Conservation (phyloP, 2,113 vertebrate genomes). For the Leptosomus discolor region DNA sequence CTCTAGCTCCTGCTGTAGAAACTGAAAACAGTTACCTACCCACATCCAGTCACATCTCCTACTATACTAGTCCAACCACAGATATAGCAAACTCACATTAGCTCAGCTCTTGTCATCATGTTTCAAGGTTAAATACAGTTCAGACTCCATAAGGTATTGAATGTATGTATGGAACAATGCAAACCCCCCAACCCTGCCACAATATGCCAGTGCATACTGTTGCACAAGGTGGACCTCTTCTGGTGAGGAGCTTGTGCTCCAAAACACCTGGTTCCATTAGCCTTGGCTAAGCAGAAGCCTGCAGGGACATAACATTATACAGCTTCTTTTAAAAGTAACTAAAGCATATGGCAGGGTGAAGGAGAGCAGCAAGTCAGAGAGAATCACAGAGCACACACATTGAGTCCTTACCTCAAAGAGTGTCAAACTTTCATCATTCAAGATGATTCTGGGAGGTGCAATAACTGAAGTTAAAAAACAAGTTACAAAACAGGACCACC, state of each 20-base stretch:
- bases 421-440: conserved; percentile 69
- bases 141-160: rapidly evolving
- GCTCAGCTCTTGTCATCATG: background rate
- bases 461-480: conserved; percentile 72
- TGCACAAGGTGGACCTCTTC: conserved; percentile 55
- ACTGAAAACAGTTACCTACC: background rate
- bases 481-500: conserved; percentile 13
- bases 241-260: conserved; percentile 1
- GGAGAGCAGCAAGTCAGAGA: background rate
- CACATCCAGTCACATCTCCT: background rate
- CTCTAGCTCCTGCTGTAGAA: background rate
- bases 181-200: background rate
- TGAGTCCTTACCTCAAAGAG: conserved; percentile 76
- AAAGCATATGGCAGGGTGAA: background rate
- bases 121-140: background rate
- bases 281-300: background rate
- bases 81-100: rapidly evolving
- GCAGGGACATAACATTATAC: background rate
- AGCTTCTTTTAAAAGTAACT: background rate
- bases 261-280: background rate
- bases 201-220: background rate
- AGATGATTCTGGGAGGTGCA: conserved; percentile 73
- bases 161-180: background rate
- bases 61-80: background rate
- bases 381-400: background rate